Evolutionary conservation across 2,797 vertebrate genomes (phyloP), one percentile per base, ranked within the genome.

Genomic region (Brachyrhaphis roseni): DNA sequence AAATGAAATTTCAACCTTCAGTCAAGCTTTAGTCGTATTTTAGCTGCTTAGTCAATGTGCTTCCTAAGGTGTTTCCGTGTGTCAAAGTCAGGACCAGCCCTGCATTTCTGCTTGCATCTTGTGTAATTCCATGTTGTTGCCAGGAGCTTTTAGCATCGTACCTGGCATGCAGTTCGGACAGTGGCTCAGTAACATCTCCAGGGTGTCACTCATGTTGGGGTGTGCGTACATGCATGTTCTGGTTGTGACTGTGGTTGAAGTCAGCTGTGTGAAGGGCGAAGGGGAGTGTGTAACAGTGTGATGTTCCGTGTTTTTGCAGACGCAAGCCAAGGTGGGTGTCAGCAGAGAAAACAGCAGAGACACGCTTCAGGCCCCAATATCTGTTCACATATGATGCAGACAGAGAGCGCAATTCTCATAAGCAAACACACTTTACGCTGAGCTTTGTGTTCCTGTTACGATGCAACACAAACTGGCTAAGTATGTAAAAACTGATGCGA

Each of bases 261-360:
- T 11, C 74, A 83, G 90, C 49, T 70, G 76, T 79, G 8, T 72
- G 10, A 82, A 89, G 73, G 83, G 13, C 57, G 20, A 78, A 89
- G 75, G 82, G 82, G 28, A 84, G 85, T 91, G 78, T 93, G 92
- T 96, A 96, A 96, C 89, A 20, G 72, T 95, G 89, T 95, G 88
- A 89, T 96, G 86, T 96, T 94, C 94, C 94, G 83, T 96, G 95
- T 96, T 95, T 96, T 95, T 92, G 76, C 96, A 96, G 96, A 96
- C 94, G 88, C 92, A 96, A 95, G 95, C 90, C 94, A 95, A 96
- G 96, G 96, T 96, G 94, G 95, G 96, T 96, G 90, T 92, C 92
- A 88, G 79, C 93, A 84, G 94, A 94, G 87, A 91, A 53, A 26
- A 53, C 51, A 53, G 51, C 92, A 89, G 72, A 95, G 95, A 96